Base-by-base conservation (phyloP, 1,140 invertebrate species). In the Parapsyche elsis region DNA sequence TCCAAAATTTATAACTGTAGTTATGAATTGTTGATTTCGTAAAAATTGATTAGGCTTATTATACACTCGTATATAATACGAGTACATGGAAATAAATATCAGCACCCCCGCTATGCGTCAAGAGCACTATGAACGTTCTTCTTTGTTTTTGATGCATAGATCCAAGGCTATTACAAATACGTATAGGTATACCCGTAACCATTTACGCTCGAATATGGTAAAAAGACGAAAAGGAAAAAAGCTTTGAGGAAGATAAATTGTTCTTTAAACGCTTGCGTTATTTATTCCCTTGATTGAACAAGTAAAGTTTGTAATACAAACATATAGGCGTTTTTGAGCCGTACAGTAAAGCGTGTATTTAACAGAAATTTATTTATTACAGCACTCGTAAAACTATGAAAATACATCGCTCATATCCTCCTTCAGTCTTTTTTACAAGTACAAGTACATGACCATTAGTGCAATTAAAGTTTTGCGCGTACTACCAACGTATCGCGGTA, bases 111-210 rank as follows among this genome's bases (percentile, higher is more conserved):
- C 75, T 77, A 77, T 77, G 75, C 75, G 59, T 77, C 75, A 59
- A 53, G 38, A 45, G 26, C 53, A 16, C 30, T 23, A 64, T 19
- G 49, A 59, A 59, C 49, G 44, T 67, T 67, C 64, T 9, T 77
- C 75, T 77, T 77, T 77, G 75, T 77, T 77, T 77, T 77, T 77
- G 30, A 77, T 77, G 53, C 53, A 64, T 77, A 44, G 75, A 77
- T 14, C 46, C 75, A 77, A 77, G 75, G 46, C 75, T 57, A 77
- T 53, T n/a, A n/a, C n/a, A n/a, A n/a, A 53, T 53, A 53, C 16
- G 16, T 53, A 53, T 53, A 53, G 10, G 16, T 53, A 53, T 53
- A 12, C 75, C 24, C 23, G 53, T 53, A 64, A 61, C 45, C 46
- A 24, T 67, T 44, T 77, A 64, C 26, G 46, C 57, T 77, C 44